These are phyloP conservation scores for Lumbricus terrestris DNA, from an alignment of 2,888 invertebrate genomes.

Conservation along the genomic window DNA sequence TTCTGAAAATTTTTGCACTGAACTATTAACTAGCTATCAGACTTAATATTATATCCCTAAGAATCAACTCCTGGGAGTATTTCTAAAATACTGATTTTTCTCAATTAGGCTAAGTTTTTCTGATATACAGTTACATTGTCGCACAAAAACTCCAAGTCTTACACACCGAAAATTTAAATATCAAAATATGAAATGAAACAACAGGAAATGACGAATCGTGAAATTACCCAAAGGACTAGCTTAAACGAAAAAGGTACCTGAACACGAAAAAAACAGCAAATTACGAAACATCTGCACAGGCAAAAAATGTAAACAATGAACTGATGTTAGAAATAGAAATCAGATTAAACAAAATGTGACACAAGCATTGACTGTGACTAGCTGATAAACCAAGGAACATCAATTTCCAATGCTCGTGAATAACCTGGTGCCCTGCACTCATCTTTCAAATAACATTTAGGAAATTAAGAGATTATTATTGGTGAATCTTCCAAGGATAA, in stretches of 20 bases:
- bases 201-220: background rate
- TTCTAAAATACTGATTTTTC: background rate
- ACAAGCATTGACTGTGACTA: conserved; percentile 3
- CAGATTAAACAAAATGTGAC: background rate
- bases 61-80: background rate
- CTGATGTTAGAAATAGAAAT: background rate
- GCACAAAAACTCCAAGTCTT: background rate
- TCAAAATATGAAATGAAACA: background rate
- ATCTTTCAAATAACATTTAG: too few species aligned
- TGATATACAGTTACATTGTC: background rate
- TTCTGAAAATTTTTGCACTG: background rate
- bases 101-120: background rate
- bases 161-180: background rate
- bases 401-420: background rate
- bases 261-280: background rate
- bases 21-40: too few species aligned
- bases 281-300: background rate
- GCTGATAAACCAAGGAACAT: background rate
- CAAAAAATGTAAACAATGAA: background rate
- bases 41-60: too few species aligned
- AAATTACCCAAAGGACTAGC: background rate
- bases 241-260: background rate
- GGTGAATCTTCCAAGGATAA: background rate
- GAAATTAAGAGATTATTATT: background rate
- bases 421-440: too few species aligned